A percentile compares a stretch with the other conserved stretches of the same genome.
Evolutionary conservation across 2,888 invertebrate species (phyloP).

Genomic region (Ceriagrion tenellum): DNA sequence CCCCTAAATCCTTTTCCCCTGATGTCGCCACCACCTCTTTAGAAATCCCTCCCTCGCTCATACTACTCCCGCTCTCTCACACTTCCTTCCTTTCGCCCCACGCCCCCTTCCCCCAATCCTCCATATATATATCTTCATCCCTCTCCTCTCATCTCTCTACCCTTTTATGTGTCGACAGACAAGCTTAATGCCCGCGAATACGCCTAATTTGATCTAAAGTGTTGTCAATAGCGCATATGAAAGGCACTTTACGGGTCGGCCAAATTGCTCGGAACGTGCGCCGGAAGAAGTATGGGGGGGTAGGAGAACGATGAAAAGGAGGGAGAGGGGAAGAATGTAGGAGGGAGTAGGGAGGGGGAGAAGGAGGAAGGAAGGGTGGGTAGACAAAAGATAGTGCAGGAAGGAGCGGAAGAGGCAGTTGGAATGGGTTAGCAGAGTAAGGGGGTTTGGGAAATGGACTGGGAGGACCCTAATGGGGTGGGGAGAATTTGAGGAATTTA

Average conservation of each 20-base stretch:
- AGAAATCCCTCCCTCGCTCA: neutral
- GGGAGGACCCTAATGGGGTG: too few species aligned
- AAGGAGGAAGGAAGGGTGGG: too few species aligned
- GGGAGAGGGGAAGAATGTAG: too few species aligned
- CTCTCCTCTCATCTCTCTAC: neutral
- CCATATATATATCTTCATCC: neutral
- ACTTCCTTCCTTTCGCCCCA: neutral
- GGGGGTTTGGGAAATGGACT: too few species aligned
- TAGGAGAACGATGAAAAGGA: neutral
- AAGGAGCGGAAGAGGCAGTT: too few species aligned
- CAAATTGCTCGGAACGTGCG: conserved; percentile 68
- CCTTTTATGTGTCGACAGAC: conserved; percentile 68
- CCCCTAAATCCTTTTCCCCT: neutral
- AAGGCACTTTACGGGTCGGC: conserved; percentile 67
- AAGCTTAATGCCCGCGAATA: conserved; percentile 68
- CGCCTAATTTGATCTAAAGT: conserved; percentile 69
- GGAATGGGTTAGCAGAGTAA: too few species aligned
- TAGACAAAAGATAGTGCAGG: too few species aligned
- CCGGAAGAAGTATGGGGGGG: conserved; percentile 42
- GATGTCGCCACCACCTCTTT: neutral
- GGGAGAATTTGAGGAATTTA: too few species aligned
- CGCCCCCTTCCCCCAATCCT: neutral
- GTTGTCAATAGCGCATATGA: conserved; percentile 69
- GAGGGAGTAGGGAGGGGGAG: neutral
- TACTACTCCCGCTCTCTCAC: neutral